Evolutionary conservation across 2,113 vertebrate genomes (phyloP), one percentile per base, ranked within the genome.

Genomic region (Triplophysa siluroides): DNA sequence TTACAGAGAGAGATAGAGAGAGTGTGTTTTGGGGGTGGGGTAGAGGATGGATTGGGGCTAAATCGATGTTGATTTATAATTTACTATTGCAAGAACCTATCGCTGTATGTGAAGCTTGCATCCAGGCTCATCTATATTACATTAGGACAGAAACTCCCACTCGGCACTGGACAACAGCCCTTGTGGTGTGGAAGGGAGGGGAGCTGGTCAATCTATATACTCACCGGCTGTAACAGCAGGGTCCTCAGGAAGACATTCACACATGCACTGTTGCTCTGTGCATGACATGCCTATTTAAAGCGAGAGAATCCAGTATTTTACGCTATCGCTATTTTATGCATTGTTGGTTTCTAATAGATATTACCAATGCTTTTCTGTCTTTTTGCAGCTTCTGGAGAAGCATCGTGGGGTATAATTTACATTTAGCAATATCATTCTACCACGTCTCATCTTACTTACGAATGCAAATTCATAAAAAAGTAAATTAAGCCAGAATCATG

Each of bases 61-160:
- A 97, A 98, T 98, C 97, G 96, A 98, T 98, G 98, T 94, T 94
- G 94, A 97, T 98, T 97, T 97, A 98, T 98, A 98, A 98, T 98
- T 98, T 97, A 98, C 96, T 96, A 96, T 95, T 92, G 94, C 94
- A 96, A 93, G 66, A 84, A 81, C 95, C 95, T 95, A 96, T 95
- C 95, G 94, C 95, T 96, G 96, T 96, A 97, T 98, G 96, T 97
- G 95, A 95, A 94, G 93, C 95, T 95, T 94, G 80, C 61, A 97
- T 96, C 96, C 96, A 95, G 93, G 88, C 94, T 98, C 94, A 96
- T 98, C 96, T 98, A 98, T 97, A 98, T 98, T 98, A 94, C 96
- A 98, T 98, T 96, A 97, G 80, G 76, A 81, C 76, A 78, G 79
- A 84, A 74, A 79, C 78, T 76, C 83, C 45, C 58, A 24, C 76